These are phyloP conservation scores for Entomobrya multifasciata DNA, from an alignment of 2,888 invertebrate species.

Conservation along the genomic window DNA sequence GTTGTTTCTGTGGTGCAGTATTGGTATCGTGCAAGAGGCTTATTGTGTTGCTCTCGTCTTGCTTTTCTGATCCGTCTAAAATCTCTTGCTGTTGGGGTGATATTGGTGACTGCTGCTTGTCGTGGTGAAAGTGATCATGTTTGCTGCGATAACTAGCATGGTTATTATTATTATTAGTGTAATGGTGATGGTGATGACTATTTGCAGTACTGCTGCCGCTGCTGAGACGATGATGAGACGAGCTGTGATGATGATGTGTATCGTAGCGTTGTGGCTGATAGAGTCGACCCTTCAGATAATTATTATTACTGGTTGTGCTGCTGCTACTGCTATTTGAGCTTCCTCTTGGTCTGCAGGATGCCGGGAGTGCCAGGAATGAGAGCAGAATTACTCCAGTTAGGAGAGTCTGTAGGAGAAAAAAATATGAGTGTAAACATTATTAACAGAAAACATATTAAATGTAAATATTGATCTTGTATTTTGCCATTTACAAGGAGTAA, in stretches of 20 bases:
- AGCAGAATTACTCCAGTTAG: constrained; percentile 59
- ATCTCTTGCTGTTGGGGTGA: not conserved
- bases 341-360: constrained; percentile 61
- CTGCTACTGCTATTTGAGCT: constrained; percentile 64
- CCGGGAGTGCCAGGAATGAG: constrained; percentile 53
- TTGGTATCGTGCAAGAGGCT: constrained; percentile 53
- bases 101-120: constrained; percentile 32
- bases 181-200: constrained; percentile 65
- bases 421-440: not conserved
- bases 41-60: constrained; percentile 65
- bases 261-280: constrained; percentile 66
- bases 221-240: constrained; percentile 35
- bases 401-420: constrained; percentile 34
- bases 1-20: constrained; percentile 16
- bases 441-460: constrained; percentile 2
- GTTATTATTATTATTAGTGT: constrained; percentile 53
- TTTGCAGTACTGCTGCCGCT: constrained; percentile 46
- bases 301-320: constrained; percentile 56
- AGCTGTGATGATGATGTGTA: constrained; percentile 69
- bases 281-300: constrained; percentile 63
- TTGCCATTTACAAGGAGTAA: not conserved
- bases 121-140: constrained; percentile 41
- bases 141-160: constrained; percentile 60
- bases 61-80: constrained; percentile 5
- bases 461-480: not conserved